These are phyloP conservation scores for Creontiades dilutus DNA, from an alignment of 2,888 invertebrate genomes.

Conservation along the genomic window DNA sequence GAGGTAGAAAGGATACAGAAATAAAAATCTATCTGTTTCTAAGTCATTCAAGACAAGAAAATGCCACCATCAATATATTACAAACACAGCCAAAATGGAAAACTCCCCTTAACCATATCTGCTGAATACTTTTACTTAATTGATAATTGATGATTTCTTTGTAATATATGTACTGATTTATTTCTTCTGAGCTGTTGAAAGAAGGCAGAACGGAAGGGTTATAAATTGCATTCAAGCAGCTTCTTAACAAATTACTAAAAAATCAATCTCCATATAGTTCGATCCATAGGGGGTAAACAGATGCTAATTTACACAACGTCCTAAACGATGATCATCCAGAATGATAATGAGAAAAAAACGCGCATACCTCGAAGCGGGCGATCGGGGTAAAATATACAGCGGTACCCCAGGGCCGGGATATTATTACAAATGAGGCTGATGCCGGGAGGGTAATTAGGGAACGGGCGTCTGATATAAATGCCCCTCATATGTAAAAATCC, in stretches of 20 bases:
- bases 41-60: too few species aligned
- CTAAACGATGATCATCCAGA: conserved; percentile 52
- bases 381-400: conserved; percentile 60
- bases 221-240: not conserved
- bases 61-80: too few species aligned
- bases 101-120: too few species aligned
- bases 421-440: conserved; percentile 68
- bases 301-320: conserved; percentile 50
- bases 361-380: conserved; percentile 15
- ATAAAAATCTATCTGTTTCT: too few species aligned
- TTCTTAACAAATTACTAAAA: not conserved
- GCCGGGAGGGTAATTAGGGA: conserved; percentile 65
- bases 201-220: too few species aligned
- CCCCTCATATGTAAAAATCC: conserved; percentile 66
- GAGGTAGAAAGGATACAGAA: too few species aligned
- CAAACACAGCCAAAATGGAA: too few species aligned
- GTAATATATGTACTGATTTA: too few species aligned
- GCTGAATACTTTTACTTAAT: too few species aligned
- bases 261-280: not conserved
- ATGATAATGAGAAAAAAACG: conserved; percentile 49
- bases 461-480: conserved; percentile 68
- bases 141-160: too few species aligned
- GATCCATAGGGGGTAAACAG: conserved; percentile 48
- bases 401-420: conserved; percentile 46
- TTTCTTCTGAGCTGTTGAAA: too few species aligned